These are phyloP conservation scores for Drosophila macrospina DNA, from an alignment of 2,888 invertebrate species.

Conservation along the genomic window DNA sequence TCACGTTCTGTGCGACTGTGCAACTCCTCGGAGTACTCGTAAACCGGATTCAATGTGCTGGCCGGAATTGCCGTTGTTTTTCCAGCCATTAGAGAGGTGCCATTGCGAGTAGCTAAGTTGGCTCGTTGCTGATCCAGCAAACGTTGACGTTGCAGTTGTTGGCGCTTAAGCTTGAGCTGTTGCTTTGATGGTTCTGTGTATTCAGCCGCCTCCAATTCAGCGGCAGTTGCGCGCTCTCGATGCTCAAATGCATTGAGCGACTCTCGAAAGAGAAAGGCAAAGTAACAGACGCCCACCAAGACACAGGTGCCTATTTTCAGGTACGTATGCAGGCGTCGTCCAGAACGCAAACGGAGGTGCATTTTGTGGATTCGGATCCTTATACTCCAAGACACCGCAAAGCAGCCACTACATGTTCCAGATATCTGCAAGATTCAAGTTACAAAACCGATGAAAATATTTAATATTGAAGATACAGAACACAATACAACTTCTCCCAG, in stretches of 20 bases:
- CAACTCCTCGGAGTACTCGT: conserved; percentile 85
- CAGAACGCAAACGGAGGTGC: conserved; percentile 81
- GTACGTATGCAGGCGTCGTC: conserved; percentile 82
- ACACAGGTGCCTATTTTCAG: conserved; percentile 82
- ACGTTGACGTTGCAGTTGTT: conserved; percentile 60
- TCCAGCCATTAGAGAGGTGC: conserved; percentile 15
- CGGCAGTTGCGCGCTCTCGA: conserved; percentile 71
- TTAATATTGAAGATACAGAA: no score
- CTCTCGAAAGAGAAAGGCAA: conserved; percentile 84
- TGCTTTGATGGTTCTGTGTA: conserved; percentile 63
- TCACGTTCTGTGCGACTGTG: conserved; percentile 86
- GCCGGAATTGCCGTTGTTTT: conserved; percentile 43
- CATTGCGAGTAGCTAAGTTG: conserved; percentile 18
- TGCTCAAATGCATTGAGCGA: conserved; percentile 84
- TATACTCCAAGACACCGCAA: conserved; percentile 23
- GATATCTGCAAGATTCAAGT: neutral
- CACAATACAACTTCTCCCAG: no score
- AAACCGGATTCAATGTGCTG: conserved; percentile 84
- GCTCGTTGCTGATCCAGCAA: conserved; percentile 35
- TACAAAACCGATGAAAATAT: no score
- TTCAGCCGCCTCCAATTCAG: conserved; percentile 50
- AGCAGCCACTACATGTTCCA: conserved; percentile 53
- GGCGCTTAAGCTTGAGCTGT: conserved; percentile 70
- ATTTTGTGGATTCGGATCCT: conserved; percentile 59
- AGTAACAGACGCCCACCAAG: conserved; percentile 82